A percentile compares a stretch with the other conserved stretches of the same genome.
Conservation (phyloP, 2,888 invertebrate species). For the Ischnura elegans region DNA sequence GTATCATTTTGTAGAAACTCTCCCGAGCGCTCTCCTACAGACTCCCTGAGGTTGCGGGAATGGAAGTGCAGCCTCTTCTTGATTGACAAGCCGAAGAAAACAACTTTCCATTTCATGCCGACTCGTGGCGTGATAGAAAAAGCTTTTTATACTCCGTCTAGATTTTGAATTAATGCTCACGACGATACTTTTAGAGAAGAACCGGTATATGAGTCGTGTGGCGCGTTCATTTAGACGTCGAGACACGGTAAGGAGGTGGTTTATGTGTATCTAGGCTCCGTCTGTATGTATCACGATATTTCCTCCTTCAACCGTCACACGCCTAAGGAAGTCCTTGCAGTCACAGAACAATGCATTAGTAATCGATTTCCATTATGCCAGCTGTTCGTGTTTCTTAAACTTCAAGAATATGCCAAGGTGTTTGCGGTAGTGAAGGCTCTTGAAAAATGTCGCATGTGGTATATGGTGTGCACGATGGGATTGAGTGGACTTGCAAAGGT, state of each 20-base stretch:
- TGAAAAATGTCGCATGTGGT: background rate
- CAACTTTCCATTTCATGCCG: background rate
- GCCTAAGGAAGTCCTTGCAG: background rate
- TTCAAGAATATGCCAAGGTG: background rate
- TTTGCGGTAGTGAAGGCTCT: background rate
- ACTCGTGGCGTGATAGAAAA: background rate
- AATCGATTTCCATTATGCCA: background rate
- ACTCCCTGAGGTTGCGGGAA: background rate
- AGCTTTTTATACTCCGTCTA: background rate
- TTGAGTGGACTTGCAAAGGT: background rate
- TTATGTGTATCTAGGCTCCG: background rate
- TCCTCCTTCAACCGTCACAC: background rate
- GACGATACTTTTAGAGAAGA: background rate
- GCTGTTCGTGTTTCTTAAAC: background rate
- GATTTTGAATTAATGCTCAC: background rate
- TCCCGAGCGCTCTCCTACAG: background rate
- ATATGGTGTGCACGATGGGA: background rate
- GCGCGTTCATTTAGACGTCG: background rate
- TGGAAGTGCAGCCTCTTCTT: background rate
- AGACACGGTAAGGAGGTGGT: background rate
- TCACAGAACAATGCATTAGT: background rate
- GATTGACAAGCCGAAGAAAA: background rate
- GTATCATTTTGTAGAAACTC: background rate
- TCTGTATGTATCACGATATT: background rate
- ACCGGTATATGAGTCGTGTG: background rate